Base-by-base conservation (phyloP, 2,113 vertebrate species). In the Phylloscopus trochilus region DNA sequence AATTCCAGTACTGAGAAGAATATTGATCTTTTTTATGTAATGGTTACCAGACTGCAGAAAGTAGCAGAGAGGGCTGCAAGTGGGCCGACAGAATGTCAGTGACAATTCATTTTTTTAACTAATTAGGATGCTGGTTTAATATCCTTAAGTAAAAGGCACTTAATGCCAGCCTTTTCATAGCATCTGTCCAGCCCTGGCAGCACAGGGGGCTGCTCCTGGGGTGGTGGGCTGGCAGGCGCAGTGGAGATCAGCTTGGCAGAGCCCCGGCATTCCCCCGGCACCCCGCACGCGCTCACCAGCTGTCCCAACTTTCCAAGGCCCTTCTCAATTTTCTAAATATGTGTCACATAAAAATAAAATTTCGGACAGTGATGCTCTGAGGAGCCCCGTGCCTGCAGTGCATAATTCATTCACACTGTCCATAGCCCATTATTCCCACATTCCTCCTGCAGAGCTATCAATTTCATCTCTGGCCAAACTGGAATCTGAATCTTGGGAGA, bases 41-140 rank as follows among this genome's bases (percentile, higher is more conserved):
- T 98, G 89, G 97, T 97, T 98, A 97, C 98, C 98, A 98, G 98
- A 98, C 97, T 97, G 90, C 13, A 15, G 93, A 97, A 97, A 96
- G 97, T 83, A 97, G 96, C 97, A 96, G 87, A 95, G 96, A 97
- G 82, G 94, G 90, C 96, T 98, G 96, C 97, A 95, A 92, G 90
- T 7, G 10, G 95, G 95, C 95, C 63, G 74, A 98, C 97, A 97
- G 95, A 91, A 98, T 97, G 97, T 98, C 98, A 98, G 89, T 96
- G 98, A 97, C 98, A 98, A 98, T 98, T 98, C 96, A 96, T 97
- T 97, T 97, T 97, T 96, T 97, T 96, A 96, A 93, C 97, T 97
- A 95, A 97, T 98, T 97, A 96, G 96, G 97, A 97, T 97, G 95
- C 95, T 97, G 96, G 97, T 97, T 98, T 98, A 98, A 98, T 98